phyloP scores from a whole-genome alignment of 2,113 vertebrate species.

The Mirza zaza region DNA sequence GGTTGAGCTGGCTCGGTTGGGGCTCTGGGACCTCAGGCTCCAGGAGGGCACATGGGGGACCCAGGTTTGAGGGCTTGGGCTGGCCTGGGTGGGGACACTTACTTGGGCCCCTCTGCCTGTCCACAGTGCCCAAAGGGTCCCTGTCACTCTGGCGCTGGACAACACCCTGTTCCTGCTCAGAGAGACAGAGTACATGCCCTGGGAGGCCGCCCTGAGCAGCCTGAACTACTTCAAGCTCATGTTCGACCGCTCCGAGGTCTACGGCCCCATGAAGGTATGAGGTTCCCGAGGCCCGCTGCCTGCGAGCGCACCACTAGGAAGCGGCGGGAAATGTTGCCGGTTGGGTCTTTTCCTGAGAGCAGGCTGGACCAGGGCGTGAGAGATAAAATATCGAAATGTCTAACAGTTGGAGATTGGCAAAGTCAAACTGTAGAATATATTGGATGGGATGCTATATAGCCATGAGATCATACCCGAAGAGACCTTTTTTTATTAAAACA shows the following conservation, averaged over 20 bases:
- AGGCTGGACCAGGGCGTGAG: neutral
- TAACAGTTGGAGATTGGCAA: neutral
- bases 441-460: neutral
- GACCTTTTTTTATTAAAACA: neutral
- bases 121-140: slow-evolving; percentile 85
- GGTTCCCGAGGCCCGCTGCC: rapidly evolving
- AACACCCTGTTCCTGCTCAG: slow-evolving; percentile 88
- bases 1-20: neutral
- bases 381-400: neutral
- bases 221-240: slow-evolving; percentile 90
- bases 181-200: slow-evolving; percentile 91
- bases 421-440: too few relatives aligned
- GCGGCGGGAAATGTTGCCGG: neutral
- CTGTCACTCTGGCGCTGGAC: slow-evolving; percentile 86
- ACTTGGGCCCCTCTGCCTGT: neutral
- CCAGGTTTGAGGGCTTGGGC: too few relatives aligned
- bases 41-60: too few relatives aligned
- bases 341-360: neutral
- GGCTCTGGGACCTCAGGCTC: neutral
- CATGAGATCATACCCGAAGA: neutral
- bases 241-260: slow-evolving; percentile 93
- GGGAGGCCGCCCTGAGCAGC: slow-evolving; percentile 88
- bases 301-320: neutral
- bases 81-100: neutral
- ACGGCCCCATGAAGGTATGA: slow-evolving; percentile 89